These are phyloP conservation scores for Archilochus colubris DNA, from an alignment of 2,113 vertebrate genomes.

Conservation along the genomic window DNA sequence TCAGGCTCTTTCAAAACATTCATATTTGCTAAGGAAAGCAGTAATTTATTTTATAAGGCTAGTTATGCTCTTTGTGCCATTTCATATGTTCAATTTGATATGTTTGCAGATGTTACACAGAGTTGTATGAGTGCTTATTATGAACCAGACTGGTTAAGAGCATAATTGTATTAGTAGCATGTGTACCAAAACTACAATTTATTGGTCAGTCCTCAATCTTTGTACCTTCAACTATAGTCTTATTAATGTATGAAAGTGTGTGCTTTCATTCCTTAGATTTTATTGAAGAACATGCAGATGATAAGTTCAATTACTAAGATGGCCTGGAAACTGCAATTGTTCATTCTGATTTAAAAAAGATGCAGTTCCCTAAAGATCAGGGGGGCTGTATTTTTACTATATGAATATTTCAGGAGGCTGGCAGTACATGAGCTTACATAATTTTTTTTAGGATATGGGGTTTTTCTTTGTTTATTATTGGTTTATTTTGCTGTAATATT, in stretches of 20 bases:
- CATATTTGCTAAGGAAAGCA: not conserved
- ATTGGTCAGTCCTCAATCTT: not conserved
- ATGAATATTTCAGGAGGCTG: not conserved
- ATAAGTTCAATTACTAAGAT: conserved; percentile 13
- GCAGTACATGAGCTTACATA: not conserved
- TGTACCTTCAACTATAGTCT: not conserved
- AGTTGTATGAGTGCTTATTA: not conserved
- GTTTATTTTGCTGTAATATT: not conserved
- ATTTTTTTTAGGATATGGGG: not conserved
- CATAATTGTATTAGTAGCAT: not conserved
- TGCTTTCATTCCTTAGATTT: conserved; percentile 22
- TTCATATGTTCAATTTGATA: conserved; percentile 21
- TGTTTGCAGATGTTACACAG: conserved; percentile 17
- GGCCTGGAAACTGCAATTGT: not conserved
- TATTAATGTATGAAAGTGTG: not conserved
- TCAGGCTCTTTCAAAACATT: conserved; percentile 5
- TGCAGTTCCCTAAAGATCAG: not conserved
- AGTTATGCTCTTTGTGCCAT: conserved; percentile 23
- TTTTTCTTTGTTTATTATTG: not conserved
- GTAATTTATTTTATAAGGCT: conserved; percentile 40
- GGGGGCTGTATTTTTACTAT: conserved; percentile 27
- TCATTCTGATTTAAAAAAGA: not conserved
- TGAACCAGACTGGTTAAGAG: not conserved
- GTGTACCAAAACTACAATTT: not conserved
- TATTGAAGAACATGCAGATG: conserved; percentile 19